Percentiles rank a stretch among this genome's conserved stretches.
phyloP scores from a whole-genome alignment of 2,888 invertebrate genomes.

The Dromius quadrimaculatus region DNA sequence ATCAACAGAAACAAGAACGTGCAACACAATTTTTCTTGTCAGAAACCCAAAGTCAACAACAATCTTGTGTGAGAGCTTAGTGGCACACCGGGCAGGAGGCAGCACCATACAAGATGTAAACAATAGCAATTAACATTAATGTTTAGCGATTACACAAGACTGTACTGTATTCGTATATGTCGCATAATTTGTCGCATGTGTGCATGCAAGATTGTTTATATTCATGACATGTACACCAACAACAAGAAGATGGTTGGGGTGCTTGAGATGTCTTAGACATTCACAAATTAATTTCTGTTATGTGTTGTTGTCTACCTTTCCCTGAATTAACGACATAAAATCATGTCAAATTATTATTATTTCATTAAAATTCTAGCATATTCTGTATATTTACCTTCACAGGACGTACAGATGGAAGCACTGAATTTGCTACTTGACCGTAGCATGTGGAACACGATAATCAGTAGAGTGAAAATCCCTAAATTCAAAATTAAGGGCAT shows the following conservation, averaged over 20 bases:
- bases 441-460: conserved; percentile 21
- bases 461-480: conserved; percentile 53
- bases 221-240: background rate
- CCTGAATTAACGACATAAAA: no score
- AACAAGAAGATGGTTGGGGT: background rate
- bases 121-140: conserved; percentile 52
- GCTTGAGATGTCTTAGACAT: background rate
- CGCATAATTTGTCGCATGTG: conserved; percentile 29
- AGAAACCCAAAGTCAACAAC: no score
- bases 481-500: conserved; percentile 42
- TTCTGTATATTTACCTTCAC: no score
- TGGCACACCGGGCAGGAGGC: conserved; percentile 7
- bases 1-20: no score
- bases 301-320: no score
- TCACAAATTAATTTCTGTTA: no score
- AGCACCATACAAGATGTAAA: conserved; percentile 46
- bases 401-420: background rate
- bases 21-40: no score
- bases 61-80: conserved; percentile 22
- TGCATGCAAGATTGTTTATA: background rate
- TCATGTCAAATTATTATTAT: no score
- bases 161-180: no score
- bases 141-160: conserved; percentile 43
- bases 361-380: no score
- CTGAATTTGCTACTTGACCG: conserved; percentile 6